Percentiles rank a stretch among this genome's conserved stretches.
phyloP scores from a whole-genome alignment of 2,888 invertebrate genomes.

The Apodemia zela region DNA sequence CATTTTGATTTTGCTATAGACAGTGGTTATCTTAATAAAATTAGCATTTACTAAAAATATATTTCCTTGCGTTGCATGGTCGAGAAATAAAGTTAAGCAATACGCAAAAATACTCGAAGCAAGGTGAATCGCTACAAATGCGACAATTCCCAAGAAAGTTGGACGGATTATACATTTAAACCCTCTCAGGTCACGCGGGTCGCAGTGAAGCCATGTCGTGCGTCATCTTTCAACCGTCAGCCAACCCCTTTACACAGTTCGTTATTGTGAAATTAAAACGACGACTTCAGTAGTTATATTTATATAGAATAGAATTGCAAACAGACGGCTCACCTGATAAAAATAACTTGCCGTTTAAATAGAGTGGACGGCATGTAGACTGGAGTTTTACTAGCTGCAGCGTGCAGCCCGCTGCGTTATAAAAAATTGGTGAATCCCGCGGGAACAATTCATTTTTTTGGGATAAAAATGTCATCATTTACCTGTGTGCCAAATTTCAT shows the following conservation, averaged over 20 bases:
- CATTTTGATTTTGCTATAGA: too few relatives aligned
- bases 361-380: too few relatives aligned
- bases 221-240: background rate
- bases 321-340: too few relatives aligned
- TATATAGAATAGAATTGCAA: too few relatives aligned
- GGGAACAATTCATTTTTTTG: too few relatives aligned
- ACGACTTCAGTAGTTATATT: background rate
- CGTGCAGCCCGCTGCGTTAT: too few relatives aligned
- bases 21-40: background rate
- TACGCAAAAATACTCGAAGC: slow-evolving; percentile 1
- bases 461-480: too few relatives aligned
- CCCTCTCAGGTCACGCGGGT: slow-evolving; percentile 11
- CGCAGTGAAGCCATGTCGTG: slow-evolving; percentile 3
- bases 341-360: too few relatives aligned
- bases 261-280: background rate
- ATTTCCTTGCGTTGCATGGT: background rate
- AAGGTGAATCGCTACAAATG: slow-evolving; percentile 12
- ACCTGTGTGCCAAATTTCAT: too few relatives aligned
- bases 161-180: slow-evolving; percentile 12
- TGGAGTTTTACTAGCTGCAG: too few relatives aligned
- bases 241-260: background rate
- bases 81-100: background rate
- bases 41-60: background rate
- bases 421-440: too few relatives aligned
- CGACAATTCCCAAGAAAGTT: slow-evolving; percentile 12